phyloP scores from a whole-genome alignment of 2,797 vertebrate genomes.

The Melanotaenia boesemani region DNA sequence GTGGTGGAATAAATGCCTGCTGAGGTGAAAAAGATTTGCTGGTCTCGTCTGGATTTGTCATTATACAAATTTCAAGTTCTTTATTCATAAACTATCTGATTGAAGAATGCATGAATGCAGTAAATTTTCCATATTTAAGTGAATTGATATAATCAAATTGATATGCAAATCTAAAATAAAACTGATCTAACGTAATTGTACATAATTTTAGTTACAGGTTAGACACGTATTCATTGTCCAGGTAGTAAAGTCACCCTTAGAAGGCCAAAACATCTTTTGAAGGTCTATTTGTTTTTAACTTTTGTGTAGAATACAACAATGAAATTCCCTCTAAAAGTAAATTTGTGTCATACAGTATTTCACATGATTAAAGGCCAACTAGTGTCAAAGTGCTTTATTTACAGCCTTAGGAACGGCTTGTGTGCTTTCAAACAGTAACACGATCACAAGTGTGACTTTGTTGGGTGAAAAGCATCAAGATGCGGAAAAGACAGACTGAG shows the following conservation, averaged over 20 bases:
- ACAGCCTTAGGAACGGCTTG: neutral
- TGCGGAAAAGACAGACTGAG: slow-evolving; percentile 39
- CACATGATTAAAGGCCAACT: neutral
- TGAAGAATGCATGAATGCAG: too few relatives aligned
- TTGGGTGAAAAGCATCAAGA: slow-evolving; percentile 1
- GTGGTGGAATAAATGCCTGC: slow-evolving; percentile 60
- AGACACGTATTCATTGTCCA: neutral
- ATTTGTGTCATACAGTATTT: neutral
- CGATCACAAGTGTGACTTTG: slow-evolving; percentile 10
- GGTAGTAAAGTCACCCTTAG: neutral
- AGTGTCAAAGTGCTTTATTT: neutral
- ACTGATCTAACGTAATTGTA: neutral
- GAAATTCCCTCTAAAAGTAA: neutral
- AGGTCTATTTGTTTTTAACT: neutral
- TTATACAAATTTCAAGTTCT: neutral
- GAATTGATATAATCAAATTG: neutral
- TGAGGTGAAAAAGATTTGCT: slow-evolving; percentile 22
- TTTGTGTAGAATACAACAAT: neutral
- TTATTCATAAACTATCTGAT: too few relatives aligned
- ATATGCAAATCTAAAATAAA: neutral
- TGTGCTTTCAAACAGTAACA: neutral
- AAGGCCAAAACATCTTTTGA: neutral
- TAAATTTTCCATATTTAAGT: neutral
- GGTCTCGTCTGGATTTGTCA: slow-evolving; percentile 14
- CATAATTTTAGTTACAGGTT: neutral